Evolutionary conservation across 2,888 invertebrate genomes (phyloP), one percentile per base, ranked within the genome.

Genomic region (Acanthosepion esculentum): DNA sequence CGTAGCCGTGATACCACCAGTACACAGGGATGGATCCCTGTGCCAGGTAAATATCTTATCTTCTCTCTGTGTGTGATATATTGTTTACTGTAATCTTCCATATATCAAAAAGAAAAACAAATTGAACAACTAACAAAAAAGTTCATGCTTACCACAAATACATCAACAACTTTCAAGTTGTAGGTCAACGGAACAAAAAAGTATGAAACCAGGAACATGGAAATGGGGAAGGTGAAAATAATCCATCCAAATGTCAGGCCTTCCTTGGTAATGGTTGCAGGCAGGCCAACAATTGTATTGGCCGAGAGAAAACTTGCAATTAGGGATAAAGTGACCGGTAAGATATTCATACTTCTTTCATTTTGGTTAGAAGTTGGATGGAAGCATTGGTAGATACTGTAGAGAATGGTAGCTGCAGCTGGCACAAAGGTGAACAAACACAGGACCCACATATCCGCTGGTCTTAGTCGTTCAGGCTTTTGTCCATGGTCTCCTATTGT

Each of bases 141-240:
- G n/a, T 78, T 78, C n/a, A 78, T n/a, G 15, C 93, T 93, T 93
- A 93, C 93, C 93, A 50, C 33, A 93, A 48, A 93, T 41, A 93
- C 53, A 93, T 93, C 93, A 93, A 53, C n/a, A 26, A 48, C 50
- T 53, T 93, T 18, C 53, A 53, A 15, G 53, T 93, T 93, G 53
- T 93, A 93, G 7, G 93, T 93, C n/a, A 93, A 53, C n/a, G 93
- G 93, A 53, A 93, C 26, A 53, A 93, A 53, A 48, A 93, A 93
- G 33, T 93, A 53, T 93, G 93, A 29, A 15, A 93, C 93, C 6
- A 93, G 48, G 26, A 53, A 29, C 93, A 93, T 93, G 0, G 93
- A 50, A n/a, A 93, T 29, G 12, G 93, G 93, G 29, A 93, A 93
- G n/a, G 50, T 33, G 20, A 93, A 48, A 93, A 93, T 93, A 18